Evolutionary conservation across 2,888 invertebrate genomes (phyloP), one percentile per base, ranked within the genome.

Genomic region (Nebria salina): DNA sequence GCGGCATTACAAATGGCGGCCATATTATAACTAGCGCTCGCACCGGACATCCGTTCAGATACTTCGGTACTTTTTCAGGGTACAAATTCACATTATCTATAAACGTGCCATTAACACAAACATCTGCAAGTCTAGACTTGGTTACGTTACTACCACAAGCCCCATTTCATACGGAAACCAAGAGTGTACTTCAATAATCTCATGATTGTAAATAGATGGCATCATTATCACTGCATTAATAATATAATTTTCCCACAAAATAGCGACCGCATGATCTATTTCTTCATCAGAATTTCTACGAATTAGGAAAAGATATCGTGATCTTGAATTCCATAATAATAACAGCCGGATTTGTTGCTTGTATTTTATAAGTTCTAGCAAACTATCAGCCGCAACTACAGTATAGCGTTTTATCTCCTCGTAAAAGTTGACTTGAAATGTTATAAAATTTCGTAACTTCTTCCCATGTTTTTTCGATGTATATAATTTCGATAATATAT

Each of bases 21-120:
- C 20, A 20, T 20, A 20, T 20, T 85, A 81, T 85, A 88, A 87
- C 87, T 34, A 85, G 75, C 3, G 87, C 86, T 77, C 84, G 85
- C 7, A 88, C 82, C 7, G 84, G 78, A 82, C 88, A 89, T 8
- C 85, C 85, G 70, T 85, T 85, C 42, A 88, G 83, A 73, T 86
- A 84, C 1, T 82, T 83, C 0, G 86, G 86, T 15, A 87, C 83
- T 83, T 87, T 88, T 73, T 85, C 76, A 6, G 83, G 82, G 83
- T 86, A 87, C 83, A 85, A 86, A 65, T 82, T 54, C 13, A 82
- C 75, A 9, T 65, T 54, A 25, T 76, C 25, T 1, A 73, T 82
- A 26, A 85, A 83, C 25, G 65, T 64, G n/a, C 85, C 86, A 82
- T 82, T 81, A 8, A 11, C 72, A 72, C 86, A 80, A 77, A 15